Base-by-base conservation (phyloP, 2,113 vertebrate species). In the Lepidothrix coronata region DNA sequence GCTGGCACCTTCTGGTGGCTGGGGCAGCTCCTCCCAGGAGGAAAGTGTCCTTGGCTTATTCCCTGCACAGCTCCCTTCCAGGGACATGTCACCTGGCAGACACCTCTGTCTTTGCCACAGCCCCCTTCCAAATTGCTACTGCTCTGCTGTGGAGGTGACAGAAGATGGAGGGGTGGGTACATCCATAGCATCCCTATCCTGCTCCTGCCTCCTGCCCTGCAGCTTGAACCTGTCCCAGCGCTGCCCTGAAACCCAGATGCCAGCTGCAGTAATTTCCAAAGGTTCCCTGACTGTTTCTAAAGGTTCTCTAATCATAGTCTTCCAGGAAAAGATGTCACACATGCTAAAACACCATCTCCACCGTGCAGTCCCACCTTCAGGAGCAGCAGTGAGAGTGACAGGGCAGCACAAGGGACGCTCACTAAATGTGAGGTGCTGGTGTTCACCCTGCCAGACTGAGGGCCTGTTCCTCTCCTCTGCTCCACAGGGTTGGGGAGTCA, bases 391-490 rank as follows among this genome's bases (percentile, higher is more conserved):
- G 68, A 43, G 0, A 4, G 57, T 10, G 59, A 28, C 55, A 52
- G 43, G n/a, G 61, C 44, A 85, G 63, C 28, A 43, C 3, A 8
- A 44, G 46, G 57, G 39, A 25, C 55, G 2, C 23, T 17, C 28
- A 6, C 66, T 14, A 0, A 20, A 41, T 2, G 7, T 7, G n/a
- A 55, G 28, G 39, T 0, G 0, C 57, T 75, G 75, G 10, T 44
- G 51, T 52, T 27, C 51, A 52, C 25, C 30, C 52, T 31, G 39
- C 15, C 44, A 54, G 14, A 41, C 9, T 23, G 12, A 62, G 28
- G 6, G 55, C 13, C 52, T 39, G 17, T 4, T 55, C 54, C 46
- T 75, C 39, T 43, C 44, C 58, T 74, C 5, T 0, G 9, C 19
- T 43, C 27, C 5, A 1, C 35, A 30, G 39, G 8, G 22, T 0